Conservation (phyloP, 2,888 invertebrate genomes). For the Clunio marinus region DNA sequence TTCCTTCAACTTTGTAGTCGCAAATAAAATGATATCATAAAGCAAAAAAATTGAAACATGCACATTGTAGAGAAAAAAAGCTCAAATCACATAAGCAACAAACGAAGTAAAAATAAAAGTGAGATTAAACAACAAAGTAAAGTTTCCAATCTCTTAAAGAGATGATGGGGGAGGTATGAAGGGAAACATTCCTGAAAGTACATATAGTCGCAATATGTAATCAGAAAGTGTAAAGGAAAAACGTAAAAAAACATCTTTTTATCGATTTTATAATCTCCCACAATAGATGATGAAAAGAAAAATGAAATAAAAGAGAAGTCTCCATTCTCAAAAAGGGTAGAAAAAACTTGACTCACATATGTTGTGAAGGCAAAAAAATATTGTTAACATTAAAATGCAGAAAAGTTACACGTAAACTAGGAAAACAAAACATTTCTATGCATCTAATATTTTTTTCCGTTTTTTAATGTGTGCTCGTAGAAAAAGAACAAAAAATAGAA, state of each 20-base stretch:
- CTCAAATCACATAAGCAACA: not conserved
- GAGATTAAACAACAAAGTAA: not conserved
- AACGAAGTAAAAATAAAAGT: not conserved
- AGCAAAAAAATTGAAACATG: slow-evolving; percentile 11
- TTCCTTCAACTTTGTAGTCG: slow-evolving; percentile 3
- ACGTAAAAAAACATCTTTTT: not conserved
- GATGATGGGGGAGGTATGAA: not conserved
- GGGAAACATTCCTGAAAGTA: not conserved
- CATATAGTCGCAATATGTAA: too few species aligned
- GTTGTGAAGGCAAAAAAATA: not conserved
- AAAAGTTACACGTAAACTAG: not conserved
- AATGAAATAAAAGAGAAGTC: not conserved
- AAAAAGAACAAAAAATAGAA: not conserved
- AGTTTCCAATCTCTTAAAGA: slow-evolving; percentile 7
- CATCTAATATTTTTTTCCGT: slow-evolving; percentile 9
- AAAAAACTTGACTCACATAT: slow-evolving; percentile 1
- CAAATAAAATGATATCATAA: not conserved
- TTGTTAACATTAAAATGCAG: slow-evolving; percentile 19
- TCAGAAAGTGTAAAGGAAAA: not conserved
- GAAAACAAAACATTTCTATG: slow-evolving; percentile 6
- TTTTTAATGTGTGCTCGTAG: slow-evolving; percentile 9
- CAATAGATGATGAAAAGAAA: not conserved
- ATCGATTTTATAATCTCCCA: slow-evolving; percentile 20
- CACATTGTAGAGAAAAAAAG: slow-evolving; percentile 8
- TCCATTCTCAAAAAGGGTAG: not conserved